These are phyloP conservation scores for Dryobates pubescens DNA, from an alignment of 2,797 vertebrate genomes.

Conservation along the genomic window DNA sequence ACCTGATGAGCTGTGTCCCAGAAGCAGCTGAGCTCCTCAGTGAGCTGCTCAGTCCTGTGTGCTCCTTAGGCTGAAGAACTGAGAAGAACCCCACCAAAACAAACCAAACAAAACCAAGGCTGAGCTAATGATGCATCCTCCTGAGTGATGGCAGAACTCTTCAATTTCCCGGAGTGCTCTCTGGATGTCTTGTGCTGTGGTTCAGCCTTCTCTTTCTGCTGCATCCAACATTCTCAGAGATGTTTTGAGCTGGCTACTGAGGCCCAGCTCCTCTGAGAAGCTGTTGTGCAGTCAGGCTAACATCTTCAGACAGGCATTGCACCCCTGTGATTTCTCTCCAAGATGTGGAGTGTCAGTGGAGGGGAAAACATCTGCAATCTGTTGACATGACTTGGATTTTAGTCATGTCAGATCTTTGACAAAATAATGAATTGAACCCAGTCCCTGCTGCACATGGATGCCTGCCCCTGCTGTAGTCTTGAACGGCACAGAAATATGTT, in stretches of 20 bases:
- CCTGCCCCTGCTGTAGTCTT: neutral
- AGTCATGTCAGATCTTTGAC: conserved; percentile 35
- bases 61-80: neutral
- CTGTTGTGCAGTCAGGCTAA: neutral
- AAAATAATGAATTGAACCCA: neutral
- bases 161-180: neutral
- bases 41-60: neutral
- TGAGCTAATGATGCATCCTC: neutral
- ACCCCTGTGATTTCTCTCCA: neutral
- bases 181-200: neutral
- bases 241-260: conserved; percentile 7
- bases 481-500: neutral
- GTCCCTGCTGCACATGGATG: neutral
- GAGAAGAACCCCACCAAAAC: neutral
- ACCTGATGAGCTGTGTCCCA: neutral
- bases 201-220: neutral
- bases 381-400: conserved; percentile 28
- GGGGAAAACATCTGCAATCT: conserved; percentile 45
- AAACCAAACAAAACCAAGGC: too few species aligned
- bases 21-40: neutral
- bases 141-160: neutral
- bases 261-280: neutral
- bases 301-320: neutral
- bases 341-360: conserved; percentile 32
- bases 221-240: neutral